Base-by-base conservation (phyloP, 2,113 vertebrate species). In the Phalacrocorax aristotelis region DNA sequence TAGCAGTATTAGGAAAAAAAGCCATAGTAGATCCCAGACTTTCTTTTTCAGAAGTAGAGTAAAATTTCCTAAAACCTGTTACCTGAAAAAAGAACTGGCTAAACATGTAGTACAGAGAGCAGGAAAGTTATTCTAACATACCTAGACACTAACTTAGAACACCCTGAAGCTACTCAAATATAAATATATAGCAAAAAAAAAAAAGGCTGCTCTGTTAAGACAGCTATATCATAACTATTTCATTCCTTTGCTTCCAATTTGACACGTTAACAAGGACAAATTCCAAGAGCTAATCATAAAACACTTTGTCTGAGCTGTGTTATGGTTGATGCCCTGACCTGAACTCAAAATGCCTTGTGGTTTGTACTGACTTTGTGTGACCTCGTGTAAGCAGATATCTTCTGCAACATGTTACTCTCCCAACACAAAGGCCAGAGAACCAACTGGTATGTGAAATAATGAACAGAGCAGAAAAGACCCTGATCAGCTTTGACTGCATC, bases 341-440 rank as follows among this genome's bases (percentile, higher is more conserved):
- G 90, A 95, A 87, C 96, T 77, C 70, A 46, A 34, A 93, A 87
- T 74, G 78, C 34, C 82, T 38, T 74, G 58, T 32, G 78, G 40
- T 22, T 80, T 88, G 75, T 58, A 77, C 75, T 85, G 91, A 96
- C 96, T 96, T 96, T 96, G 90, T 54, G 51, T 90, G 96, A 96
- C 96, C 96, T 97, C 96, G 93, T 12, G 8, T 48, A 74, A 94
- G 66, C 78, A 66, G 25, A 14, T 85, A 94, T 54, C 66, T 72
- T 76, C 91, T 74, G 58, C 64, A 87, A 66, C 0, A 0, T 13
- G 22, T 70, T 85, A 49, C 2, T 30, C 22, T 94, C 27, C 52
- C 12, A 82, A 75, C 17, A 71, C 57, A 90, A 91, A 96, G 69
- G 70, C 40, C 74, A 89, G 15, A 87, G 65, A 93, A 72, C 22